Evolutionary conservation across 2,888 invertebrate genomes (phyloP), one percentile per base, ranked within the genome.

Genomic region (Hipparchia semele): DNA sequence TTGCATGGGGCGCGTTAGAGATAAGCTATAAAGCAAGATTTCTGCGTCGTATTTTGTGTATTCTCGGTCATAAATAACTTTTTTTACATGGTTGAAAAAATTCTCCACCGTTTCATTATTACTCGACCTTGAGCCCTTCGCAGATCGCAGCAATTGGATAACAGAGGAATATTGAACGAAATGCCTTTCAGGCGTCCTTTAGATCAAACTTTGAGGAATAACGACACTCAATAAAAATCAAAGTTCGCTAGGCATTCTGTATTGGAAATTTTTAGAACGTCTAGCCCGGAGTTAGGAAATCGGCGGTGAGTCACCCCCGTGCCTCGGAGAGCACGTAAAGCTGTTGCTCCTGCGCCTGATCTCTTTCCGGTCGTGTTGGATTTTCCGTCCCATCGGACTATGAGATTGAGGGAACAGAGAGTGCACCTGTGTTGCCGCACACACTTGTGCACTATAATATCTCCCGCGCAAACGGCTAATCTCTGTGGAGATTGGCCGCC

Each of bases 241-340:
- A 87, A 88, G 85, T 86, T 83, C 85, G 84, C 86, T 84, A 86
- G 87, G 84, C 82, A 84, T 79, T 82, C 80, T 85, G 90, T 90
- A 87, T 90, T 90, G 75, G 87, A 90, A 86, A 85, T 78, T 77
- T 85, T 87, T 84, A 83, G 82, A 84, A 83, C 83, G 83, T 88
- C 56, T 58, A 39, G 39, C 5, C 13, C 46, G 58, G 6, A 54
- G n/a, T n/a, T 46, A 56, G n/a, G 56, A 56, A 49, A 59, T 56
- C 8, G 23, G 23, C 23, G 1, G 23, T 23, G 23, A 23, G 23
- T 23, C 23, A 23, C 23, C 23, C 23, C 23, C 23, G 23, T 23
- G 23, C 23, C 23, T 23, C 23, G 23, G 23, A 23, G 23, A 23
- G 23, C 23, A 23, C 23, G 23, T 23, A 23, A 23, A 23, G 23